Evolutionary conservation across 2,113 vertebrate genomes (phyloP).

Genomic region (Octodon degus): DNA sequence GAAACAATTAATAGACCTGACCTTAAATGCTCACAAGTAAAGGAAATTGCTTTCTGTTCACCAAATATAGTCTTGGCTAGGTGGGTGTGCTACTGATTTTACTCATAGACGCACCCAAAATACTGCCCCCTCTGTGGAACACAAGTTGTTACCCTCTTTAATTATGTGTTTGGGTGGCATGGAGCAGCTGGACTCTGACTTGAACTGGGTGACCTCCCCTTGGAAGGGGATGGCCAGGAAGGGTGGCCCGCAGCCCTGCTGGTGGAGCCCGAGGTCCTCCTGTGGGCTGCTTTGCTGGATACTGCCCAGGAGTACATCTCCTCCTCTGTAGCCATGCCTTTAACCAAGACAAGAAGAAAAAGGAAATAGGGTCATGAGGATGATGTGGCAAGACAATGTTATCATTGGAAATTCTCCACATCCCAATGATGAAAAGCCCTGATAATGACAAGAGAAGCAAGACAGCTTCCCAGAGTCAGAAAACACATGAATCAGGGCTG

Average conservation of each 20-base stretch:
- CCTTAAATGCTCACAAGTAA: conserved; percentile 41
- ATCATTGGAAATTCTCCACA: conserved; percentile 51
- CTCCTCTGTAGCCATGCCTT: background rate
- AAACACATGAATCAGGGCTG: background rate
- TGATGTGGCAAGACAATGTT: background rate
- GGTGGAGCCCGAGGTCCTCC: background rate
- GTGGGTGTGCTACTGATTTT: conserved; percentile 53
- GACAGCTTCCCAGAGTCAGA: conserved; percentile 27
- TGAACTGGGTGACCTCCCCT: conserved; percentile 65
- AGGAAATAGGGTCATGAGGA: background rate
- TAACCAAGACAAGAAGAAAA: background rate
- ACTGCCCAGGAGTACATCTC: background rate
- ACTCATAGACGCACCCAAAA: conserved; percentile 64
- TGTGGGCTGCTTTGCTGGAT: conserved; percentile 23
- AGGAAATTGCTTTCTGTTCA: conserved; percentile 48
- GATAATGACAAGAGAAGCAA: background rate
- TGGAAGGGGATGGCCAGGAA: conserved; percentile 44
- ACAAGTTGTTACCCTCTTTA: conserved; percentile 53
- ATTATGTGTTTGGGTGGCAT: conserved; percentile 64
- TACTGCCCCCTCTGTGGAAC: conserved; percentile 55
- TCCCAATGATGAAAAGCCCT: background rate
- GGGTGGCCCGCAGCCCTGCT: conserved; percentile 52
- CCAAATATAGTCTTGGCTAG: conserved; percentile 34
- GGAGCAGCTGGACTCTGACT: conserved; percentile 19
- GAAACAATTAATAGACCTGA: conserved; percentile 58